These are phyloP conservation scores for Latrodectus elegans DNA, from an alignment of 2,888 invertebrate genomes.

Conservation along the genomic window DNA sequence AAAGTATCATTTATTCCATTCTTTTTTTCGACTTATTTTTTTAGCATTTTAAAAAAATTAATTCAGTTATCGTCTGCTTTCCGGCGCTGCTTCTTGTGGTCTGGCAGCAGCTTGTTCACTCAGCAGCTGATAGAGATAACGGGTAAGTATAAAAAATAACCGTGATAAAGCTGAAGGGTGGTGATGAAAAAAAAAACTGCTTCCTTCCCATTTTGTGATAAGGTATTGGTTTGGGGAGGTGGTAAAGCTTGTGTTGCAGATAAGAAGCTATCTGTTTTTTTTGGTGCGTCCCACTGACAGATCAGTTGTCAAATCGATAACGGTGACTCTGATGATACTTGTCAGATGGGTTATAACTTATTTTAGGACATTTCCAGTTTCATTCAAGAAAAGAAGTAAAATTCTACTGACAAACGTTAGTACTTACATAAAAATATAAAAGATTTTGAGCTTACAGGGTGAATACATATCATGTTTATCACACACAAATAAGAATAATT, in stretches of 20 bases:
- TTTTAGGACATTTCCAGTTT: background rate
- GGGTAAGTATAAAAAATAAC: conserved; percentile 8
- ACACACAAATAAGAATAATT: too few relatives aligned
- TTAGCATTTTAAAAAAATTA: background rate
- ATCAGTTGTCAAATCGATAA: conserved; percentile 50
- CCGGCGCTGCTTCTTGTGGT: background rate
- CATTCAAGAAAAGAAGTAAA: too few relatives aligned
- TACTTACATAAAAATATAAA: too few relatives aligned
- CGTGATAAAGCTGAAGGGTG: conserved; percentile 18
- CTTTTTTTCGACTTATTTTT: background rate
- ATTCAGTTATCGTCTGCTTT: background rate
- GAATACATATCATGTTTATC: too few relatives aligned
- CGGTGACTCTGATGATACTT: background rate
- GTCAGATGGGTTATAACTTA: background rate
- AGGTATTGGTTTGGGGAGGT: conserved; percentile 21
- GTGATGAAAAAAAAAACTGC: conserved; percentile 8
- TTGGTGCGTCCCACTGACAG: conserved; percentile 24
- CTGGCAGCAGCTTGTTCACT: background rate
- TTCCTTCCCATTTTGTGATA: conserved; percentile 34
- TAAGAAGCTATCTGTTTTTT: conserved; percentile 33
- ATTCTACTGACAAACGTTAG: too few relatives aligned
- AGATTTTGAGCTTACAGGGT: too few relatives aligned
- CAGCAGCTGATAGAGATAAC: conserved; percentile 3
- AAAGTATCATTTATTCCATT: background rate
- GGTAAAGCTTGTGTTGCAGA: conserved; percentile 18